phyloP scores from a whole-genome alignment of 92 coral and sea anemone species.

The Actinostola sp. region DNA sequence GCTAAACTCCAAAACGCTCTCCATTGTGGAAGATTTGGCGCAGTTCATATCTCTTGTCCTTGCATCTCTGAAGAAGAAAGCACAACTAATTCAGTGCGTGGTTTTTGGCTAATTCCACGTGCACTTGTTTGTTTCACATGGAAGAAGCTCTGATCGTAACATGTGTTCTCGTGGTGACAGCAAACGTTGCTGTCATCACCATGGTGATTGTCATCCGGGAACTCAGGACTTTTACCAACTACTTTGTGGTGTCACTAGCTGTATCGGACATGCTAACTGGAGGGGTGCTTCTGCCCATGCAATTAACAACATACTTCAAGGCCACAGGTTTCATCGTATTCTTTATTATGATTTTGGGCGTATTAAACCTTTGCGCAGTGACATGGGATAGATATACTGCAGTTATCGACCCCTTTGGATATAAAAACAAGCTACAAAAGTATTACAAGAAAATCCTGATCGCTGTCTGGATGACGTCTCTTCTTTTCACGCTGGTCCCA shows the following conservation, averaged over 20 bases:
- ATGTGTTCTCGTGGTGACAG: constrained; percentile 13
- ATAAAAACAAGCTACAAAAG: constrained; percentile 13
- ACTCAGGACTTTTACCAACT: constrained; percentile 44
- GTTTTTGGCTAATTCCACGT: no score
- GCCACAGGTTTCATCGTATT: constrained; percentile 38
- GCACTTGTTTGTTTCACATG: no score
- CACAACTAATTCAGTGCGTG: no score
- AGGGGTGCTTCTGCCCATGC: constrained; percentile 26
- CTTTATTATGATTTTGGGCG: constrained; percentile 35
- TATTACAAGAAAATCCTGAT: constrained; percentile 27
- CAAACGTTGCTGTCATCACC: constrained; percentile 24
- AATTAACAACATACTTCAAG: background rate
- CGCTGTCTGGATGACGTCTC: constrained; percentile 29
- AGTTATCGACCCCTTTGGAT: constrained; percentile 31
- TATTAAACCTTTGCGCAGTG: constrained; percentile 34
- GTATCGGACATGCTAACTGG: constrained; percentile 51
- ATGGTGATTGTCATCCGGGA: constrained; percentile 39
- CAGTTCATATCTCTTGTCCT: no score
- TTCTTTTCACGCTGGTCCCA: no score
- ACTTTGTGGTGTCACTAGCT: constrained; percentile 49
- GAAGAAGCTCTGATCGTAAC: background rate
- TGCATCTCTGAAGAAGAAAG: no score
- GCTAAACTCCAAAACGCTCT: no score
- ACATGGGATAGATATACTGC: constrained; percentile 44
- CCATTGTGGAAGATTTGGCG: no score